phyloP scores from a whole-genome alignment of 2,888 invertebrate genomes.

The Chrysodeixis includens region DNA sequence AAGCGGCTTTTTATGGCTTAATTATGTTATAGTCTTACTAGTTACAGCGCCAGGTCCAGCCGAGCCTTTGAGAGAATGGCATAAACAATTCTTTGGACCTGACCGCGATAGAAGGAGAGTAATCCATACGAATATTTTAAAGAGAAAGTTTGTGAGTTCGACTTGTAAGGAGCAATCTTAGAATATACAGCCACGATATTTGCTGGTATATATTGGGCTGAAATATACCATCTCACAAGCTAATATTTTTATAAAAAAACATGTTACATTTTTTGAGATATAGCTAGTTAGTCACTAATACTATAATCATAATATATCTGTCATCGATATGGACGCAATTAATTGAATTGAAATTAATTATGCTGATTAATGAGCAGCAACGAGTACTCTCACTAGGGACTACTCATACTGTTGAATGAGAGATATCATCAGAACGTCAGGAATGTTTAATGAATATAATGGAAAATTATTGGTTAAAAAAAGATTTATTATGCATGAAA shows the following conservation, averaged over 20 bases:
- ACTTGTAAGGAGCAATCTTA: no score
- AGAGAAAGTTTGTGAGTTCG: no score
- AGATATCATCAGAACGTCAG: slow-evolving; percentile 9
- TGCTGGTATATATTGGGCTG: no score
- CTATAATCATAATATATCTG: slow-evolving; percentile 43
- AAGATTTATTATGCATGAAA: slow-evolving; percentile 4
- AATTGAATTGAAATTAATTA: slow-evolving; percentile 44
- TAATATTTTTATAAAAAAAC: no score
- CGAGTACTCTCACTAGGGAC: slow-evolving; percentile 10
- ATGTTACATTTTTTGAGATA: not conserved
- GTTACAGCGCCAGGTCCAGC: no score
- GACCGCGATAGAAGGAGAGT: no score
- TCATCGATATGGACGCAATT: slow-evolving; percentile 31
- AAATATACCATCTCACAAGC: no score
- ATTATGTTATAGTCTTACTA: not conserved
- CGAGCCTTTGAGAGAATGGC: no score
- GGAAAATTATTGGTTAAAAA: slow-evolving; percentile 1
- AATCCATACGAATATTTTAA: no score
- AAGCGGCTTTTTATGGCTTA: not conserved
- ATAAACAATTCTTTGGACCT: no score
- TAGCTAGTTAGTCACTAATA: not conserved
- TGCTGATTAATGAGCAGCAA: slow-evolving; percentile 26
- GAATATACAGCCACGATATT: no score
- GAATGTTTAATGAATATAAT: slow-evolving; percentile 9
- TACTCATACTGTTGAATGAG: not conserved